phyloP scores from a whole-genome alignment of 2,888 invertebrate genomes.

The Microdon myrmicae region DNA sequence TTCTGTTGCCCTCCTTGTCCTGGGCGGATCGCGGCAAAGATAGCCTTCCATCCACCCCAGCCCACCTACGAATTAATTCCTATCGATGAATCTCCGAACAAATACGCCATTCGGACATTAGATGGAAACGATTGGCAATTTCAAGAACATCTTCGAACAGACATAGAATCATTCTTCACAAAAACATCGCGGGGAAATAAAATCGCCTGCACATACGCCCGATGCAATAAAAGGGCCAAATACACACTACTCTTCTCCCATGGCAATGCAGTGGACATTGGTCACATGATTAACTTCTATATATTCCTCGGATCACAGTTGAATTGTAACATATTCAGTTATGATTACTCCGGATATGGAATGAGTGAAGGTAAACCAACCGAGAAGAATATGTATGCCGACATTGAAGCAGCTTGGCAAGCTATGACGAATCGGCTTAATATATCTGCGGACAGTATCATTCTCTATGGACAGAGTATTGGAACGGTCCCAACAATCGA shows the following conservation, averaged over 20 bases:
- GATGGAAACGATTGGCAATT: conserved; percentile 98
- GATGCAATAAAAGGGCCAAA: conserved; percentile 89
- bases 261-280: conserved; percentile 96
- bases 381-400: conserved; percentile 98
- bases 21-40: conserved; percentile 97
- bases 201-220: conserved; percentile 95
- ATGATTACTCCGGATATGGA: conserved; percentile 94
- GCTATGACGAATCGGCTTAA: conserved; percentile 83
- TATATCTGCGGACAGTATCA: conserved; percentile 94
- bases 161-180: conserved; percentile 93
- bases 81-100: conserved; percentile 83
- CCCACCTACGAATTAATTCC: conserved; percentile 92
- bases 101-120: conserved; percentile 64
- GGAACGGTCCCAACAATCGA: conserved; percentile 99
- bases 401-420: conserved; percentile 97
- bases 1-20: conserved; percentile 99
- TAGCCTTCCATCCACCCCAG: conserved; percentile 99
- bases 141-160: conserved; percentile 92
- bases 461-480: conserved; percentile 98
- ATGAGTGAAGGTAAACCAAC: conserved; percentile 95
- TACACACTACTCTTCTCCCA: conserved; percentile 96
- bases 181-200: conserved; percentile 93
- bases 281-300: conserved; percentile 99
- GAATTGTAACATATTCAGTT: conserved; percentile 98
- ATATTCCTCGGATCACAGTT: conserved; percentile 93